Conservation (phyloP, 2,888 invertebrate species). For the Petrophora chlorosata region DNA sequence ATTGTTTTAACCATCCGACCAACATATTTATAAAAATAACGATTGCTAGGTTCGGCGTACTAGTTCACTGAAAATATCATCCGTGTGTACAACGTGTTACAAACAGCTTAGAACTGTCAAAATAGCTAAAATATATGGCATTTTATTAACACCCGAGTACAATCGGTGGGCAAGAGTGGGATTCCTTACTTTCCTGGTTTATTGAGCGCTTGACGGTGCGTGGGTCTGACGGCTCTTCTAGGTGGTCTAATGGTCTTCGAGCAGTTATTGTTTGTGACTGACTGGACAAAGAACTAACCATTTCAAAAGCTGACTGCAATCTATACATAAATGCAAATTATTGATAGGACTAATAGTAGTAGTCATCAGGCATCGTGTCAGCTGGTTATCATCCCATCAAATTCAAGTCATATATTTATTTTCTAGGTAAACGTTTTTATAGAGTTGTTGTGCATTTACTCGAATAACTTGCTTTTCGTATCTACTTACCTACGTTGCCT, state of each 20-base stretch:
- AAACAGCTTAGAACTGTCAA: slow-evolving; percentile 79
- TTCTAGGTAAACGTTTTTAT: too few relatives aligned
- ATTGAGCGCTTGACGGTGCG: slow-evolving; percentile 65
- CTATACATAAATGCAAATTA: neutral
- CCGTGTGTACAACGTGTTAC: slow-evolving; percentile 62
- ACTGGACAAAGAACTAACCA: neutral
- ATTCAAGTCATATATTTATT: too few relatives aligned
- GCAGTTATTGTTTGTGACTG: slow-evolving; percentile 53
- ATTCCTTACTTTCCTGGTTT: slow-evolving; percentile 76
- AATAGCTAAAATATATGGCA: slow-evolving; percentile 80
- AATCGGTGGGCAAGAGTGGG: slow-evolving; percentile 77
- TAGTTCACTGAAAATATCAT: neutral
- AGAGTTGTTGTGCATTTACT: too few relatives aligned
- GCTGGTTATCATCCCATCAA: too few relatives aligned
- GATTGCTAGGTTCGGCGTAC: neutral
- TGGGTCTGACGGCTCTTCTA: slow-evolving; percentile 58
- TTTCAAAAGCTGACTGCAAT: neutral
- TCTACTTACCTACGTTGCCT: too few relatives aligned
- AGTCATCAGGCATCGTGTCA: too few relatives aligned
- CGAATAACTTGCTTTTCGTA: too few relatives aligned
- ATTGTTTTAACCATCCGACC: too few relatives aligned
- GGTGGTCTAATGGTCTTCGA: slow-evolving; percentile 60
- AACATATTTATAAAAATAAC: neutral
- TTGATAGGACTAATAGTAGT: too few relatives aligned
- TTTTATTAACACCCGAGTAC: slow-evolving; percentile 80